These are phyloP conservation scores for Lepus europaeus DNA, from an alignment of 2,113 vertebrate genomes.

Conservation along the genomic window DNA sequence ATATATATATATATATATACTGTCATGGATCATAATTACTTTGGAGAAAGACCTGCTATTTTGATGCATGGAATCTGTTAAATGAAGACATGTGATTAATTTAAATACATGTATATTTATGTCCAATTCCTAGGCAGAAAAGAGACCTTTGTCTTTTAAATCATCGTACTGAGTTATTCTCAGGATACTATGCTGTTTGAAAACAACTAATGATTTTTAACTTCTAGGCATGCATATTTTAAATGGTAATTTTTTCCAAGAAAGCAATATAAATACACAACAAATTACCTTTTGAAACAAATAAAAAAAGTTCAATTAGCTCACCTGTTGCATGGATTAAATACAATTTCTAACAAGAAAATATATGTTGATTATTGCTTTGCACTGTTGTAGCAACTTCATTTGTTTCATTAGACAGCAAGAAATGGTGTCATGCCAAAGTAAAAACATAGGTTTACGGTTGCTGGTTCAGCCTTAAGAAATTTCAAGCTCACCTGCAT, in stretches of 20 bases:
- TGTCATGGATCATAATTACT: conserved; percentile 67
- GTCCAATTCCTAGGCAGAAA: conserved; percentile 13
- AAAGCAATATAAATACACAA: conserved; percentile 58
- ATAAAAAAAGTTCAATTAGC: conserved; percentile 54
- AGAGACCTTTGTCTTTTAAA: conserved; percentile 31
- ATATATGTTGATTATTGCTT: conserved; percentile 78
- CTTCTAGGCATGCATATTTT: conserved; percentile 25
- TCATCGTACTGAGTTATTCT: conserved; percentile 37
- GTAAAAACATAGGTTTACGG: conserved; percentile 82
- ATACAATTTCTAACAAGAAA: conserved; percentile 70
- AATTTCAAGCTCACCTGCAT: conserved; percentile 75
- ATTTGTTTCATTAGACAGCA: conserved; percentile 82
- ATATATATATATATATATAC: neutral
- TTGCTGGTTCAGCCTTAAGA: conserved; percentile 74
- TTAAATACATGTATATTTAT: neutral
- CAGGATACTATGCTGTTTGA: conserved; percentile 46
- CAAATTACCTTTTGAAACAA: conserved; percentile 62
- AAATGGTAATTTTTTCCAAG: conserved; percentile 63
- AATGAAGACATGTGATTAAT: conserved; percentile 24
- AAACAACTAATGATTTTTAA: conserved; percentile 70
- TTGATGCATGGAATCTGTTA: conserved; percentile 37
- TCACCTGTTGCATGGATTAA: conserved; percentile 53
- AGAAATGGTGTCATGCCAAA: conserved; percentile 80
- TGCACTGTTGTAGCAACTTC: conserved; percentile 63
- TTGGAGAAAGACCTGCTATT: conserved; percentile 58